Percentiles rank a stretch among this genome's conserved stretches.
These are phyloP conservation scores for Casuarius casuarius DNA, from an alignment of 2,113 vertebrate genomes.

Conservation along the genomic window DNA sequence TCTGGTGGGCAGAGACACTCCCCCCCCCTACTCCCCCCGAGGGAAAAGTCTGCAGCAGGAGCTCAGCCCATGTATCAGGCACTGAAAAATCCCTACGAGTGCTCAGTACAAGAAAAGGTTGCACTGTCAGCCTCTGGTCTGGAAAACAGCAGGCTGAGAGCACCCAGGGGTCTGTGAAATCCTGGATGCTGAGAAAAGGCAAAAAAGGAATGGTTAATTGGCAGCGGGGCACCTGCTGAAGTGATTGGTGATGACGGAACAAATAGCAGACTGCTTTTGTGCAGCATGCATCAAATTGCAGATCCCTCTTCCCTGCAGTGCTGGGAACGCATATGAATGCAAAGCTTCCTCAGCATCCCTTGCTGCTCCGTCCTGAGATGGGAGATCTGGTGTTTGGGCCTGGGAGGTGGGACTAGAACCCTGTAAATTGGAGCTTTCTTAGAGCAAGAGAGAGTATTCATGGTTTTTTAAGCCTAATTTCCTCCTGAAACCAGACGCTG, in stretches of 20 bases:
- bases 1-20: too few species aligned
- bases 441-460: background rate
- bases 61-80: too few species aligned
- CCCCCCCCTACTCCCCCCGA: too few species aligned
- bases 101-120: too few species aligned
- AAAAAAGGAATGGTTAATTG: background rate
- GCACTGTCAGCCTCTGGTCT: too few species aligned
- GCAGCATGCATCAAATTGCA: accelerated
- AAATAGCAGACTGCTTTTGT: background rate
- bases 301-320: background rate
- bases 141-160: too few species aligned
- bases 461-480: background rate
- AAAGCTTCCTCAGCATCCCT: background rate
- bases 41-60: too few species aligned
- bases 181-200: background rate
- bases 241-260: background rate
- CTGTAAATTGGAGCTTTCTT: background rate
- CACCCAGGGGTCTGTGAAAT: background rate
- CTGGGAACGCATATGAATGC: accelerated
- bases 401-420: background rate
- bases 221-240: too few species aligned
- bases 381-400: background rate
- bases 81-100: too few species aligned
- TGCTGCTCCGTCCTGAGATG: background rate
- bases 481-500: background rate